phyloP scores from a whole-genome alignment of 2,797 vertebrate species.

The Chelon auratus region DNA sequence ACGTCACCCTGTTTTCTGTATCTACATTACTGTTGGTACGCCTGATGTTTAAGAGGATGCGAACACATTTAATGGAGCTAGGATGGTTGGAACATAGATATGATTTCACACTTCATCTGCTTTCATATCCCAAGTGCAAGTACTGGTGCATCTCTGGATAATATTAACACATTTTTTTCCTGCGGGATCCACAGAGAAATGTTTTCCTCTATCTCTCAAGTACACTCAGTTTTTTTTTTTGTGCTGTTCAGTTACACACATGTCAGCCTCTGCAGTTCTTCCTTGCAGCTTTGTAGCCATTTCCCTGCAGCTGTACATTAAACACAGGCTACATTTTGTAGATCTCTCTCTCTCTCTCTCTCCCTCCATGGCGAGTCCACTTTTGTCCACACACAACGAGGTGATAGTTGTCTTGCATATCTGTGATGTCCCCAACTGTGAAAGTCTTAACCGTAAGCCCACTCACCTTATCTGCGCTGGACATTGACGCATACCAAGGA shows the following conservation, averaged over 20 bases:
- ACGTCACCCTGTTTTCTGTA: background rate
- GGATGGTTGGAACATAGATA: background rate
- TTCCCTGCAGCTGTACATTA: background rate
- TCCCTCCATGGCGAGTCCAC: background rate
- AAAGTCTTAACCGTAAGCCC: no score
- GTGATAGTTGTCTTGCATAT: background rate
- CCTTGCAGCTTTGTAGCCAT: background rate
- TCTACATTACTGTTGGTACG: background rate
- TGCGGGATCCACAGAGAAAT: slow-evolving; percentile 8
- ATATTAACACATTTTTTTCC: slow-evolving; percentile 15
- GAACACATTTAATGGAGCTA: background rate
- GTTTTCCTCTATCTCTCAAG: background rate
- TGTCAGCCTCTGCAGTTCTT: slow-evolving; percentile 2
- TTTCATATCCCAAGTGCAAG: slow-evolving; percentile 16
- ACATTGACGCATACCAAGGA: no score
- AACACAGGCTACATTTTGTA: background rate
- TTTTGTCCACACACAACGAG: background rate
- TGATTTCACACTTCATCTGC: slow-evolving; percentile 7
- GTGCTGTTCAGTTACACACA: slow-evolving; percentile 1
- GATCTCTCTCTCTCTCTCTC: background rate
- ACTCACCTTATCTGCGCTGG: no score
- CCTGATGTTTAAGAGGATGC: background rate
- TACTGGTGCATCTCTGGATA: slow-evolving; percentile 2
- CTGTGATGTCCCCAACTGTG: no score
- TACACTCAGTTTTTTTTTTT: background rate